Evolutionary conservation across 2,113 vertebrate species (phyloP), one percentile per base, ranked within the genome.

Genomic region (Aythya baeri): DNA sequence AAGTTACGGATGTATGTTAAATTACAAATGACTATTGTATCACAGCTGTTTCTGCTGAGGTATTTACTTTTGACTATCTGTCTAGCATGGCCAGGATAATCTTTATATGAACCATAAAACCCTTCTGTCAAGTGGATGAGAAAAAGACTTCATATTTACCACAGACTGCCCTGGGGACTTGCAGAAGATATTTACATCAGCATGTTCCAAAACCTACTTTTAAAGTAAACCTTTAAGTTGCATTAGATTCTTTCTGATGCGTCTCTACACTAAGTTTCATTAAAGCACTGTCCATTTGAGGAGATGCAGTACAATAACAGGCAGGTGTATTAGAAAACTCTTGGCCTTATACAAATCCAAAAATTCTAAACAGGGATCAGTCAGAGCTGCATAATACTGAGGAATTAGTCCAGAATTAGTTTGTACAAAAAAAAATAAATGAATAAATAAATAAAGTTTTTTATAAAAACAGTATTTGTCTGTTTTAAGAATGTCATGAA

Each of bases 221-320:
- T 80, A 4, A 94, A 88, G 46, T 73, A 75, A 80, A 71, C 3
- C 0, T 66, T 8, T 54, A 22, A 86, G 10, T 20, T 78, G 9
- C 3, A 55, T 2, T 62, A 43, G 18, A 52, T 86, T 86, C 27
- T 6, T 88, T 73, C 21, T 68, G 38, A 57, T 58, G 21, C 0
- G 31, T 3, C 13, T 73, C 36, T 75, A 34, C 61, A 75, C 13
- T 32, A 91, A 73, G 76, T 76, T 87, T 92, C 61, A 34, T 70
- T 62, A 78, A 85, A 83, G 11, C 14, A 52, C 11, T 46, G 18
- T 4, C 3, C 25, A 11, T 73, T 85, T 70, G n/a, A 94, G 55
- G 27, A 70, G 29, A 38, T 38, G 5, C 6, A 6, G 6, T 27
- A 17, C 0, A 14, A 17, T 7, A 88, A 17, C 1, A 67, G 21